These are phyloP conservation scores for Drosophila orena DNA, from an alignment of 1,140 invertebrate genomes.

Conservation along the genomic window DNA sequence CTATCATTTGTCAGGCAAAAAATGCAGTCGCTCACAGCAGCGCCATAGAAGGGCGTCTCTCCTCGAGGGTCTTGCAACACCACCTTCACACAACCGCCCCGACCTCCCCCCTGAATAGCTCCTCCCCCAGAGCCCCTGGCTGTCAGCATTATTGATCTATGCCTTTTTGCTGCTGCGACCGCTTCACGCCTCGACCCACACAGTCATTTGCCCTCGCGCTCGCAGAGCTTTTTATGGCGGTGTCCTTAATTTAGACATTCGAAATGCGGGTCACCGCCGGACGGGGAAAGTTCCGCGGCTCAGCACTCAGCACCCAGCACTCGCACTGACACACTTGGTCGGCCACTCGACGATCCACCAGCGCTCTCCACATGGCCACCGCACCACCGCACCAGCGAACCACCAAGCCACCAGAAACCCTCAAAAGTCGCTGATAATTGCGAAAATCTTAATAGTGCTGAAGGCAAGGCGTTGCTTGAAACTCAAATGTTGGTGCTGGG, in stretches of 20 bases:
- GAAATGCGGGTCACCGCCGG: conserved; percentile 72
- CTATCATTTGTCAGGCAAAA: conserved; percentile 74
- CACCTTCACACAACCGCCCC: not conserved
- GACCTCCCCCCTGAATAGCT: not conserved
- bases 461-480: not conserved
- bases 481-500: not conserved
- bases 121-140: conserved; percentile 14
- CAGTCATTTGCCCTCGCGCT: conserved; percentile 45
- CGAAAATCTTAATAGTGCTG: not conserved
- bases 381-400: not conserved
- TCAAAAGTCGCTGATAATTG: not conserved
- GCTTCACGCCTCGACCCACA: conserved; percentile 72
- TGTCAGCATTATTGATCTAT: conserved; percentile 79
- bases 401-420: conserved; percentile 4
- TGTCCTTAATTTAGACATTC: conserved; percentile 80
- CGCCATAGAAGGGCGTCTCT: conserved; percentile 65
- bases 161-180: conserved; percentile 43
- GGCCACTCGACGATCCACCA: conserved; percentile 35
- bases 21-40: conserved; percentile 25
- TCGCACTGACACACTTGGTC: conserved; percentile 41
- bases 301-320: not conserved
- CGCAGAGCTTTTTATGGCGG: conserved; percentile 72
- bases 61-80: conserved; percentile 26
- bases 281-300: conserved; percentile 44
- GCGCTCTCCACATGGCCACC: conserved; percentile 24